A percentile compares a stretch with the other conserved stretches of the same genome.
phyloP scores from a whole-genome alignment of 1,140 invertebrate genomes.

The Pseudobourletiella spinata region DNA sequence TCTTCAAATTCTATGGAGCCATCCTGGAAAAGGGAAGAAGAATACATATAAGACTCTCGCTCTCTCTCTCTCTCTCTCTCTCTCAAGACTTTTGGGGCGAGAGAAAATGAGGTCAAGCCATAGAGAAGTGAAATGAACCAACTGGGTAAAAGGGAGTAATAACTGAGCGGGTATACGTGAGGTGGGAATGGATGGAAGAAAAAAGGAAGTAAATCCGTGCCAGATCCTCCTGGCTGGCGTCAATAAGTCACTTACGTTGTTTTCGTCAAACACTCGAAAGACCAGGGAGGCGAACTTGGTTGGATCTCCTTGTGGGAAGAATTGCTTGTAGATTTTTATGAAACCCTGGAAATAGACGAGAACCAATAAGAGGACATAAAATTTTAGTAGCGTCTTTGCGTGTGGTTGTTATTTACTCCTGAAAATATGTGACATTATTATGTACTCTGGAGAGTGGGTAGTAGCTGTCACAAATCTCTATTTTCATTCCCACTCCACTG shows the following conservation, averaged over 20 bases:
- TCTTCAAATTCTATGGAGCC: constrained; percentile 85
- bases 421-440: too few relatives aligned
- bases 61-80: too few relatives aligned
- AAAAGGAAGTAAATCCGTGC: not conserved
- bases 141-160: not conserved
- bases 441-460: too few relatives aligned
- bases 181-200: constrained; percentile 2
- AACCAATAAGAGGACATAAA: too few relatives aligned
- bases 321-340: constrained; percentile 59
- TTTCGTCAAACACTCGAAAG: constrained; percentile 59
- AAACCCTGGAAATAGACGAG: too few relatives aligned
- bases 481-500: too few relatives aligned
- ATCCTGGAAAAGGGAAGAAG: constrained; percentile 3
- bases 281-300: constrained; percentile 56
- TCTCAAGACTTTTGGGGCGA: too few relatives aligned
- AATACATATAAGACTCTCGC: too few relatives aligned
- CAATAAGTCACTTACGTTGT: constrained; percentile 49
- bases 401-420: too few relatives aligned
- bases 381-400: too few relatives aligned
- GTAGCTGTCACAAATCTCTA: too few relatives aligned
- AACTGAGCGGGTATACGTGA: not conserved
- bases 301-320: constrained; percentile 58
- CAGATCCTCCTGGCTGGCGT: not conserved
- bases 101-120: not conserved
- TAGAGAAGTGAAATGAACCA: constrained; percentile 1